A percentile compares a stretch with the other conserved stretches of the same genome.
These are phyloP conservation scores for Clitarchus hookeri DNA, from an alignment of 2,888 invertebrate species.

Conservation along the genomic window DNA sequence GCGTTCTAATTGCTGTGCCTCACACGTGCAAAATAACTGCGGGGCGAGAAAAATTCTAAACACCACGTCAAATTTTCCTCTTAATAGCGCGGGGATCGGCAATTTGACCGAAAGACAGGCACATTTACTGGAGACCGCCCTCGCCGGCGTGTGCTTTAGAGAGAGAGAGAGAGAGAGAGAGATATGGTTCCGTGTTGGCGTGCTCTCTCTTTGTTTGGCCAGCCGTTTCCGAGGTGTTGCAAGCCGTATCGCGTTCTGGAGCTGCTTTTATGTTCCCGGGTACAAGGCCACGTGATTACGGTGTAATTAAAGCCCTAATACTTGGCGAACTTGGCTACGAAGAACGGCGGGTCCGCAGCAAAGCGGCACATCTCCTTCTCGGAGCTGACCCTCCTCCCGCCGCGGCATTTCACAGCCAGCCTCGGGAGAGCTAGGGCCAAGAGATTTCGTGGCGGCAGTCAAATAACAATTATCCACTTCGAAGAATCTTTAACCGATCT, in stretches of 20 bases:
- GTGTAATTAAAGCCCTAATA: conserved; percentile 40
- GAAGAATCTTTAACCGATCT: too few relatives aligned
- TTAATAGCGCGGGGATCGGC: conserved; percentile 25
- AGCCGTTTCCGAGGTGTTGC: conserved; percentile 4
- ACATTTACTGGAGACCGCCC: conserved; percentile 33
- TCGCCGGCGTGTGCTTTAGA: background rate
- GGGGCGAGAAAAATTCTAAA: too few relatives aligned
- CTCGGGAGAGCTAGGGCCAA: background rate
- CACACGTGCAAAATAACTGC: too few relatives aligned
- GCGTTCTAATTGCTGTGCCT: too few relatives aligned
- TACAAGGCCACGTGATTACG: conserved; percentile 34
- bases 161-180: conserved; percentile 29
- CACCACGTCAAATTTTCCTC: too few relatives aligned
- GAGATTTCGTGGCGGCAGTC: background rate
- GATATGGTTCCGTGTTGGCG: conserved; percentile 10
- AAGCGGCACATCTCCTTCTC: conserved; percentile 17
- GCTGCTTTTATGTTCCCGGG: conserved; percentile 3
- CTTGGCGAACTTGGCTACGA: conserved; percentile 32
- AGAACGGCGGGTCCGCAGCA: background rate
- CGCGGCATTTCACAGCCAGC: background rate
- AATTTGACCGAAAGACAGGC: conserved; percentile 30
- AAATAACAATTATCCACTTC: too few relatives aligned
- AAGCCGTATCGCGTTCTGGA: background rate
- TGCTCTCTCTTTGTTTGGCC: conserved; percentile 1
- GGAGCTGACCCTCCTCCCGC: background rate